Evolutionary conservation across 2,888 invertebrate genomes (phyloP).

Genomic region (Epinotia demarniana): DNA sequence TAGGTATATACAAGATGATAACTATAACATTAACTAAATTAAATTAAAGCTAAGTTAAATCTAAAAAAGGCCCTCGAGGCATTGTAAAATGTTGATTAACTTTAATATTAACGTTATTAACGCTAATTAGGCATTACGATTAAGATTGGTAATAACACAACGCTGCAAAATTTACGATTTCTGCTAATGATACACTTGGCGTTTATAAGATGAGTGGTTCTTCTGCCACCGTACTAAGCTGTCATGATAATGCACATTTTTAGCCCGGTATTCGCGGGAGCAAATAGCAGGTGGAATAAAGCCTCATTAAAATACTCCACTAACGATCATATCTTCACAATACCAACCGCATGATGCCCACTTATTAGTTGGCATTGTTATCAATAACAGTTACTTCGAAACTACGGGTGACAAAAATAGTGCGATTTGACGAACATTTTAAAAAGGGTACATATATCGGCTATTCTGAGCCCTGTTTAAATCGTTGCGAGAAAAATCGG

Average conservation of each 20-base stretch:
- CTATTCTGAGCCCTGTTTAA: too few relatives aligned
- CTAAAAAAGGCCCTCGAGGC: too few relatives aligned
- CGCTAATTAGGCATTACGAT: too few relatives aligned
- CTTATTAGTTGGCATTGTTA: background rate
- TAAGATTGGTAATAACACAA: too few relatives aligned
- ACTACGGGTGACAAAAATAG: background rate
- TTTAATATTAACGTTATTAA: too few relatives aligned
- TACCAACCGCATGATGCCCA: background rate
- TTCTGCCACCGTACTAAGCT: conserved; percentile 13
- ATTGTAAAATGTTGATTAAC: too few relatives aligned
- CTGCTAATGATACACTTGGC: background rate
- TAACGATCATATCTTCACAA: conserved; percentile 31
- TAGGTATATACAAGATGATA: too few relatives aligned
- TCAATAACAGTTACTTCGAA: background rate
- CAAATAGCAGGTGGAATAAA: conserved; percentile 13
- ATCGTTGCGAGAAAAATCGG: too few relatives aligned
- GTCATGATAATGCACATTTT: conserved; percentile 35
- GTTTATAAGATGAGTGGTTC: background rate
- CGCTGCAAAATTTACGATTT: too few relatives aligned
- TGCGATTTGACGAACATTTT: background rate
- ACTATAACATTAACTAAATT: too few relatives aligned
- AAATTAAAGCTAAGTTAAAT: too few relatives aligned
- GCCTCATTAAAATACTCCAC: conserved; percentile 33
- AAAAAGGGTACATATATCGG: too few relatives aligned
- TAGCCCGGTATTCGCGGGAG: conserved; percentile 28